Conservation (phyloP, 1,140 invertebrate species). For the Ectropis grisescens region DNA sequence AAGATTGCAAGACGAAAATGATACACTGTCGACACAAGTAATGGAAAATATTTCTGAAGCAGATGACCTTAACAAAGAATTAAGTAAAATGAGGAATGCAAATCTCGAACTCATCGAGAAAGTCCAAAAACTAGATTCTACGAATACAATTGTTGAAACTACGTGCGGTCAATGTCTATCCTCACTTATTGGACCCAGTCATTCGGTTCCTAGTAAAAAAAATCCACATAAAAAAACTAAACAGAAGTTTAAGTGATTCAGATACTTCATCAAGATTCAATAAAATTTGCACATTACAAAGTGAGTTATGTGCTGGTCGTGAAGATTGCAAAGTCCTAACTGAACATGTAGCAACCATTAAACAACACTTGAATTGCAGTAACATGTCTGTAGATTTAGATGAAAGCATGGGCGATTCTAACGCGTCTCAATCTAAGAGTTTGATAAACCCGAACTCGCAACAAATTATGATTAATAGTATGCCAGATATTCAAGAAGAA, state of each 20-base stretch:
- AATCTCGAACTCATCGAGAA: too few species aligned
- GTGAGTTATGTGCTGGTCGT: slow-evolving; percentile 46
- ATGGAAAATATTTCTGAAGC: slow-evolving; percentile 47
- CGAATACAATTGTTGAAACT: not conserved
- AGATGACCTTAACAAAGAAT: slow-evolving; percentile 40
- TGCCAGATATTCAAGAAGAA: slow-evolving; percentile 28
- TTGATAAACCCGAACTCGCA: too few species aligned
- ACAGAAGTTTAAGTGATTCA: slow-evolving; percentile 47
- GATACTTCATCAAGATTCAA: slow-evolving; percentile 47
- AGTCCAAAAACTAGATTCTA: too few species aligned
- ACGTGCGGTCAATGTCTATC: slow-evolving; percentile 27
- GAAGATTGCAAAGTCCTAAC: slow-evolving; percentile 55
- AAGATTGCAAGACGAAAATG: slow-evolving; percentile 49
- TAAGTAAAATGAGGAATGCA: slow-evolving; percentile 22
- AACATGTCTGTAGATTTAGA: slow-evolving; percentile 50
- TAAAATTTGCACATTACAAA: slow-evolving; percentile 54
- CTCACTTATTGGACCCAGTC: too few species aligned
- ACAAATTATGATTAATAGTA: too few species aligned
- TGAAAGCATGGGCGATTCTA: slow-evolving; percentile 34
- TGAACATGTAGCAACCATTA: slow-evolving; percentile 51
- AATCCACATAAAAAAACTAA: too few species aligned
- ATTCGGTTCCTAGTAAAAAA: too few species aligned
- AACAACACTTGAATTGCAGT: slow-evolving; percentile 47
- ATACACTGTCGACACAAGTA: slow-evolving; percentile 44
- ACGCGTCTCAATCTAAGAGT: slow-evolving; percentile 10